Base-by-base conservation (phyloP, 2,113 vertebrate genomes). In the Carlito syrichta region DNA sequence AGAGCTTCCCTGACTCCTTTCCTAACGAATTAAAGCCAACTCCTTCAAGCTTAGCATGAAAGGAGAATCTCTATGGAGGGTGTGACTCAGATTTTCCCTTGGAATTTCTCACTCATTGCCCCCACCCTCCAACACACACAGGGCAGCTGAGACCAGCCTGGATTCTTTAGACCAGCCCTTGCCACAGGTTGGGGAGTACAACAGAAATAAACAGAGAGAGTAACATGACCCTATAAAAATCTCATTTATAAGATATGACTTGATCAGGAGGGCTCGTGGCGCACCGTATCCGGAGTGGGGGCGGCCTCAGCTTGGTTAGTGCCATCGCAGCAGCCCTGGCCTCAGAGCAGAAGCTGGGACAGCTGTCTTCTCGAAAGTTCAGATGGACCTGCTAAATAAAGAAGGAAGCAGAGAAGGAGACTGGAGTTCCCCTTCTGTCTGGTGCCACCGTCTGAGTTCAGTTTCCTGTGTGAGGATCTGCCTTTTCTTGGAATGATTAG, bases 121-220 rank as follows among this genome's bases (percentile, higher is more conserved):
- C 30, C 52, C 38, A 85, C 45, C 62, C 71, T 66, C 54, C 9
- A 60, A 38, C 60, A 62, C 32, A 69, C 81, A 66, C n/a, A 50
- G 3, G 25, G 32, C n/a, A 83, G 83, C 76, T 63, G 60, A 94
- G 48, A 43, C 68, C 19, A 89, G 62, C 43, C 91, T 50, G 85
- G 62, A 38, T 85, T 58, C 87, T 69, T 89, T n/a, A 86, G 58
- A 52, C 62, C 82, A 95, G 91, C 10, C 92, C 82, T 79, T 84
- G 85, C 38, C 8, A 32, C 77, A 82, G 19, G 22, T 71, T 91
- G 93, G 87, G n/a, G 50, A 94, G 93, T 93, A 83, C 60, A 96
- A 89, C 88, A 94, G 85, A 81, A 95, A 95, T 77, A 95, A 84
- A 94, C 79, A 92, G 32, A 85, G 27, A 40, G 43, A 92, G 81